Evolutionary conservation across 1,140 invertebrate species (phyloP).

Genomic region (Mya arenaria): DNA sequence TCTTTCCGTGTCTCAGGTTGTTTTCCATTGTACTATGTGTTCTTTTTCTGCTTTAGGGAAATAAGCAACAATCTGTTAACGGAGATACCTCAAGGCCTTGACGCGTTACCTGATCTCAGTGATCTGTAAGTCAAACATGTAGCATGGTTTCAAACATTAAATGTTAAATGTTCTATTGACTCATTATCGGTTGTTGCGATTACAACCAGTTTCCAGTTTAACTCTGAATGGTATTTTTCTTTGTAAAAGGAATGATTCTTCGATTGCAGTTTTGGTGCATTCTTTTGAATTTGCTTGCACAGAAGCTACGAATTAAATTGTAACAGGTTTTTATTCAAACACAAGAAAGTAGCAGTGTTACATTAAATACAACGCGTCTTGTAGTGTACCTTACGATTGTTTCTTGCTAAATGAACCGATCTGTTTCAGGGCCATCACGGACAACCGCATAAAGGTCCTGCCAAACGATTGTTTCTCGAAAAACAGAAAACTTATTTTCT

Average conservation of each 20-base stretch:
- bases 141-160: too few relatives aligned
- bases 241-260: too few relatives aligned
- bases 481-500: constrained; percentile 72
- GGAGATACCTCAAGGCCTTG: constrained; percentile 61
- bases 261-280: too few relatives aligned
- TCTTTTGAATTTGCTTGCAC: too few relatives aligned
- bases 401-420: constrained; percentile 17
- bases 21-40: not conserved
- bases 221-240: too few relatives aligned
- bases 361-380: not conserved
- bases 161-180: too few relatives aligned
- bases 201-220: too few relatives aligned
- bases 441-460: constrained; percentile 68
- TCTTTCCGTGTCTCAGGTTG: not conserved
- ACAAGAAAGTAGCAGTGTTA: not conserved
- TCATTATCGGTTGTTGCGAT: too few relatives aligned
- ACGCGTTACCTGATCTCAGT: constrained; percentile 55
- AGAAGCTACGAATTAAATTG: too few relatives aligned
- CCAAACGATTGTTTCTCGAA: constrained; percentile 68
- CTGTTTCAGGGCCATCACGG: constrained; percentile 67
- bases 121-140: constrained; percentile 72
- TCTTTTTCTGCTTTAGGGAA: not conserved
- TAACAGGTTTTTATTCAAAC: not conserved
- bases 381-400: too few relatives aligned
- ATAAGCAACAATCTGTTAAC: not conserved